Evolutionary conservation across 2,113 vertebrate species (phyloP), one percentile per base, ranked within the genome.

Genomic region (Sapayoa aenigma): DNA sequence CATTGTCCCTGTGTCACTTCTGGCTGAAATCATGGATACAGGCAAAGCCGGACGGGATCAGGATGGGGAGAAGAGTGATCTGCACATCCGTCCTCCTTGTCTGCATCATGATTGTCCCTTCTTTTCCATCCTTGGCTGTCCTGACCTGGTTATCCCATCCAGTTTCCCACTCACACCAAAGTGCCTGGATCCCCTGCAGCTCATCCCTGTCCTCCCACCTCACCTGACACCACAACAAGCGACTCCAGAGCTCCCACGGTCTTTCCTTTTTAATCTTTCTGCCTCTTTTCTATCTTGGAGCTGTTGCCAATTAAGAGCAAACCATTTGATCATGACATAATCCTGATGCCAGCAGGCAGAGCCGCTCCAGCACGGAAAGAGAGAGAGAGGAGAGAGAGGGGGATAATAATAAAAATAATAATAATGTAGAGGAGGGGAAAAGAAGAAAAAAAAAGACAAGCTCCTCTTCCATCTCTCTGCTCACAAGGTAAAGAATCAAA

Each of bases 401-500:
- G 90, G 93, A 97, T 89, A 86, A 97, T 93, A 97, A 95, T 39
- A 96, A 97, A 46, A 96, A 96, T 92, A 97, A 97, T 92, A 93
- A 97, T 95, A 95, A 94, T 88, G 24, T 12, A 83, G 87, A 81
- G 87, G 87, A 84, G 91, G 62, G 78, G 46, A 49, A 78, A 76
- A 90, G 87, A 80, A 94, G 87, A 76, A 84, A 91, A 87, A 76
- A 90, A 88, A 88, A 89, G 47, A 12, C 78, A 84, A 84, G 63
- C 68, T 66, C 73, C 60, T 65, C 92, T 93, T 80, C 91, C 81
- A 73, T 90, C 94, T 96, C 60, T 82, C 30, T 19, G 77, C 94
- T 95, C 95, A 91, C 96, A 95, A 97, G 97, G 96, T 97, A 96
- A 97, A 96, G 96, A 97, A 97, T 97, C 94, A 97, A 97, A 96